Base-by-base conservation (phyloP, 2,888 invertebrate species). In the Steromphala cineraria region DNA sequence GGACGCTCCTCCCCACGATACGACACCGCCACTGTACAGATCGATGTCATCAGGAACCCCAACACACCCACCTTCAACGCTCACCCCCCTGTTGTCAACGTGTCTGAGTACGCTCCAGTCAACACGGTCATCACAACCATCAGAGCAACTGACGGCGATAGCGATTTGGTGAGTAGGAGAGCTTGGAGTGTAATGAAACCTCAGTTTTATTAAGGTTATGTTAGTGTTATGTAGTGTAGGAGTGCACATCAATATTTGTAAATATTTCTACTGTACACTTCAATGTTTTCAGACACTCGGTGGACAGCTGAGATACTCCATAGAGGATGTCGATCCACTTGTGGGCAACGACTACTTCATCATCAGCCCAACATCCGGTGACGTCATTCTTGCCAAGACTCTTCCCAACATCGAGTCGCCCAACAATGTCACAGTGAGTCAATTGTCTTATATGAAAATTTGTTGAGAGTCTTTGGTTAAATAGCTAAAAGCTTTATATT, bases 221-320 rank as follows among this genome's bases (percentile, higher is more conserved):
- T 46, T 46, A 46, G 13, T 46, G 46, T 46, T 13, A 46, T 46
- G 5, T n/a, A n/a, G 36, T 36, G 8, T 36, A 5, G 36, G 46
- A 5, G 1, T 5, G 46, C 13, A 46, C 7, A 10, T 8, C 10
- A 46, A 46, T 5, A 36, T 3, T 36, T 8, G 8, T 36, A 36
- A 3, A 36, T 5, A 5, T 17, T 74, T 52, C 46, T 15, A 7
- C 4, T 36, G 21, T 76, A 24, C 21, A 8, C 8, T 19, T 52
- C 40, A 21, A n/a, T 17, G 56, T 36, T 86, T 82, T 17, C 84
- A 91, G 90, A 91, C 91, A 31, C 84, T 87, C 2, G 91, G 91
- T 85, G 91, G 90, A n/a, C 83, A 85, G 56, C 80, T 92, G 10
- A 76, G 40, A 1, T 92, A 91, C 75, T 67, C 67, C 19, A 87